Evolutionary conservation across 1,140 invertebrate species (phyloP).

Genomic region (Trichonephila clavata): DNA sequence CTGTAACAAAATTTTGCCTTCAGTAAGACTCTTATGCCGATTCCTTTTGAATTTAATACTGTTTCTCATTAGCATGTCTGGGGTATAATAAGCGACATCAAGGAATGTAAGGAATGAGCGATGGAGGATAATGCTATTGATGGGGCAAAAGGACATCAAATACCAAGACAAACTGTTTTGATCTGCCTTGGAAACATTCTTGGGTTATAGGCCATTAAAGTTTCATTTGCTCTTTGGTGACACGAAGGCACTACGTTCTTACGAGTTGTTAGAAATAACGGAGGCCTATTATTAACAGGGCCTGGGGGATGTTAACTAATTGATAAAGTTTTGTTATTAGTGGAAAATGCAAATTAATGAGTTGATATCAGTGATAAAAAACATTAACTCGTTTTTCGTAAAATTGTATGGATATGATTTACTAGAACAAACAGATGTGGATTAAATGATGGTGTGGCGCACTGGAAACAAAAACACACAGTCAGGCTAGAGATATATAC

Average conservation of each 20-base stretch:
- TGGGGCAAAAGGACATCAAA: slow-evolving; percentile 35
- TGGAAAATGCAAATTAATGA: no score
- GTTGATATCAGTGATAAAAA: no score
- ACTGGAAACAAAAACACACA: no score
- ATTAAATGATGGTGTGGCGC: no score
- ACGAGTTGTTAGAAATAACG: background rate
- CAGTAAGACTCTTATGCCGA: background rate
- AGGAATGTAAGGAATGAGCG: background rate
- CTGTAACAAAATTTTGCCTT: background rate
- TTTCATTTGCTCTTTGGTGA: slow-evolving; percentile 33
- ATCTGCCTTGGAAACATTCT: background rate
- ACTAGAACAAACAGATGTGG: no score
- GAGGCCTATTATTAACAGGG: background rate
- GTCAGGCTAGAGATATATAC: no score
- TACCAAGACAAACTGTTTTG: background rate
- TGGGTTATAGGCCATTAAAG: slow-evolving; percentile 56
- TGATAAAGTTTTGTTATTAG: background rate
- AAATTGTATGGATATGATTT: no score
- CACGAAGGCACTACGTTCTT: background rate
- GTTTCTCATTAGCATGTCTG: background rate
- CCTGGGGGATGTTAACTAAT: background rate
- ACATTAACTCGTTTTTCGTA: no score
- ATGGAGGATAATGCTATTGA: background rate
- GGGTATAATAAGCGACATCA: background rate
- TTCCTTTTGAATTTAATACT: background rate